Percentiles rank a stretch among this genome's conserved stretches.
Conservation (phyloP, 2,888 invertebrate genomes). For the Polyommatus iphigenia region DNA sequence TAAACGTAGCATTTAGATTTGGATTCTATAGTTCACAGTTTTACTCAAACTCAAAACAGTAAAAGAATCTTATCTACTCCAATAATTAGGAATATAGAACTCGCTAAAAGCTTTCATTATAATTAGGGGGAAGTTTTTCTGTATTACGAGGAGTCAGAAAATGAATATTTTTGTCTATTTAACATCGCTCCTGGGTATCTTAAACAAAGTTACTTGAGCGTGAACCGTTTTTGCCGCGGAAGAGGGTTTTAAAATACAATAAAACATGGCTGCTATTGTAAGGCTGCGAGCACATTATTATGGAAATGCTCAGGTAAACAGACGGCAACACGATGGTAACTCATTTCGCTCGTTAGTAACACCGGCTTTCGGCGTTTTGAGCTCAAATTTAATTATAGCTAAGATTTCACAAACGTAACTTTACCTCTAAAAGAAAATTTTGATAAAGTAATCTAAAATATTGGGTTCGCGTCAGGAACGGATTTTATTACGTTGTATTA, state of each 20-base stretch:
- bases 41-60: not conserved
- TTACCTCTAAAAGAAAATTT: not conserved
- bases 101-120: not conserved
- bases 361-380: conserved; percentile 27
- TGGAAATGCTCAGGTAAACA: conserved; percentile 33
- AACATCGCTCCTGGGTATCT: conserved; percentile 19
- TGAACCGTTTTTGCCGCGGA: conserved; percentile 5
- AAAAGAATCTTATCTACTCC: not conserved
- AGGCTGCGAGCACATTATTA: conserved; percentile 31
- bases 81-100: not conserved
- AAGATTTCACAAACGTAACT: conserved; percentile 7
- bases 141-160: conserved; percentile 1
- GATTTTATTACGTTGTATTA: not conserved
- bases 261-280: conserved; percentile 30
- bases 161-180: conserved; percentile 10
- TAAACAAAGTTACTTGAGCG: conserved; percentile 28
- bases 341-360: conserved; percentile 29
- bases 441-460: not conserved
- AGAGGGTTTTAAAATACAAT: conserved; percentile 29
- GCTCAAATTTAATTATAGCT: conserved; percentile 24
- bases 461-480: not conserved
- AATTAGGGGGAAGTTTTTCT: not conserved
- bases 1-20: not conserved
- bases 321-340: conserved; percentile 25
- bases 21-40: not conserved